Conservation (phyloP, 1,140 invertebrate genomes). For the Listronotus bonariensis region DNA sequence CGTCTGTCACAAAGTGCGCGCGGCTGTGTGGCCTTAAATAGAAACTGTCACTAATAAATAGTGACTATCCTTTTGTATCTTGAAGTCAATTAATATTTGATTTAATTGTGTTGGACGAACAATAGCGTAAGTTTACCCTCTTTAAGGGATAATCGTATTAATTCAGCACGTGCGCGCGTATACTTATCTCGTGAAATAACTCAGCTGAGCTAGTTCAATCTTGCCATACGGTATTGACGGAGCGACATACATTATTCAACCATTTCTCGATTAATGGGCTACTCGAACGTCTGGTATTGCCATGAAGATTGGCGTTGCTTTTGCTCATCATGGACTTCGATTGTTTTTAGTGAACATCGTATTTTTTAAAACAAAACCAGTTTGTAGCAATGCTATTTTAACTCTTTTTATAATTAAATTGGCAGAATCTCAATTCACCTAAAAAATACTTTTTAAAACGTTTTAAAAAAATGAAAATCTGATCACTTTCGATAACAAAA, state of each 20-base stretch:
- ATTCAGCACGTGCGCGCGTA: constrained; percentile 22
- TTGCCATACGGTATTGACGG: constrained; percentile 17
- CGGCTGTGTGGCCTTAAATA: too few relatives aligned
- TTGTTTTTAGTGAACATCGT: too few relatives aligned
- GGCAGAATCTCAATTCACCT: too few relatives aligned
- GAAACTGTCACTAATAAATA: too few relatives aligned
- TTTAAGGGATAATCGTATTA: constrained; percentile 24
- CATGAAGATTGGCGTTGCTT: constrained; percentile 12
- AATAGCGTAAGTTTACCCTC: constrained; percentile 18
- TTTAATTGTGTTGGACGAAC: constrained; percentile 12
- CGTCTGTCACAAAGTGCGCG: too few relatives aligned
- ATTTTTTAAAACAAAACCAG: too few relatives aligned
- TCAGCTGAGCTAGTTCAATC: constrained; percentile 25
- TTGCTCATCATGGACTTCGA: constrained; percentile 11
- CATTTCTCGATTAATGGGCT: constrained; percentile 23
- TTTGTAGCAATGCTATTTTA: too few relatives aligned
- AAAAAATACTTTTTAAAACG: too few relatives aligned
- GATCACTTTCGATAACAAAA: too few relatives aligned
- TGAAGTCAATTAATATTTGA: constrained; percentile 21
- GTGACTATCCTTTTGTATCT: constrained; percentile 1
- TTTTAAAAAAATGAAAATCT: too few relatives aligned
- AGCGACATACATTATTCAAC: constrained; percentile 27
- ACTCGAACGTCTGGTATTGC: constrained; percentile 6
- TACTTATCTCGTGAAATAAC: constrained; percentile 20
- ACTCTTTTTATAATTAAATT: too few relatives aligned